Base-by-base conservation (phyloP, 1,140 invertebrate species). In the Zaprionus kolodkinae region DNA sequence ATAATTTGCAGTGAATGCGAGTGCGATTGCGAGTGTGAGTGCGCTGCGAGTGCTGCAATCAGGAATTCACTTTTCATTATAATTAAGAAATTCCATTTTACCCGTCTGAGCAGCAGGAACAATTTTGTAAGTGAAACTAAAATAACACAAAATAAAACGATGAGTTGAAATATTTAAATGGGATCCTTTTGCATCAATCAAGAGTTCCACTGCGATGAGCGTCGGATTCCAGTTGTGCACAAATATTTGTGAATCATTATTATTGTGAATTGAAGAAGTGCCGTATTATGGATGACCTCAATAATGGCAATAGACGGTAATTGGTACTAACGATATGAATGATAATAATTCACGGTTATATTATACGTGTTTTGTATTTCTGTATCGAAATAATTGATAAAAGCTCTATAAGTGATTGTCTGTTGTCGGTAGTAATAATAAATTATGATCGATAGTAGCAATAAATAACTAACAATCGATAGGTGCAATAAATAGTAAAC, bases 41-140 rank as follows among this genome's bases (percentile, higher is more conserved):
- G 43, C 43, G 7, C n/a, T 61, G 57, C 54, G 56, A 55, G 36
- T 48, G 30, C 64, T 55, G 48, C 60, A 40, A 61, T 62, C 52
- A 48, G 52, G 52, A 38, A 77, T 63, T 70, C 56, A 48, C 38
- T 62, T 67, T 78, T 77, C 63, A 40, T 68, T 65, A 60, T 84
- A 85, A 85, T 85, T 74, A 85, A 61, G 56, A 76, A 71, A 71
- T 60, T 72, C 55, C 60, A 59, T 64, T 74, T 61, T 30, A 33
- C n/a, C 27, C 21, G 30, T 21, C 25, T n/a, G 27, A 33, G 54
- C 30, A 43, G 15, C 48, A 70, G 36, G 36, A 52, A 48, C 2
- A 27, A 27, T 27, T 50, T 57, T 66, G 45, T 17, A 27, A 60
- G 36, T n/a, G 12, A 36, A 68, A 68, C 25, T 25, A 12, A 13